phyloP scores from a whole-genome alignment of 53 echinoderm and acorn worm species.

The Glandiceps talaboti region DNA sequence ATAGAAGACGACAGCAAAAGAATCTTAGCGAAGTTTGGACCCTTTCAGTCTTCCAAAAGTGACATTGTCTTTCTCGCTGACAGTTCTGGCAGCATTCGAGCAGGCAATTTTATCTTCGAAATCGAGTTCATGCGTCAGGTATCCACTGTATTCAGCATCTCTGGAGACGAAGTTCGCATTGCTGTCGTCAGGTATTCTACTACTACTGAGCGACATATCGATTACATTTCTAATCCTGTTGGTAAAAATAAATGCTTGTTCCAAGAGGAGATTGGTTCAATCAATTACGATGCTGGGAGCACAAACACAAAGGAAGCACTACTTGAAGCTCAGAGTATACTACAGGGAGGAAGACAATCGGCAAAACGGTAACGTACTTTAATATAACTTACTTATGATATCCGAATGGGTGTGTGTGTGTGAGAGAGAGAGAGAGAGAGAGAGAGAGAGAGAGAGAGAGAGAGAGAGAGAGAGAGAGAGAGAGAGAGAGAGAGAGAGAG shows the following conservation, averaged over 20 bases:
- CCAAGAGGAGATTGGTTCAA: slow-evolving; percentile 12
- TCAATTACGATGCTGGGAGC: slow-evolving; percentile 21
- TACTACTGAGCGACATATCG: slow-evolving; percentile 11
- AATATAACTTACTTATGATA: background rate
- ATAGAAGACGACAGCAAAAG: background rate
- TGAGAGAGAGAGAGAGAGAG: no score
- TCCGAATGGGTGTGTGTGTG: background rate
- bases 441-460: no score
- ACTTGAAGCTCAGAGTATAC: slow-evolving; percentile 1
- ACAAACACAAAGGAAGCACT: slow-evolving; percentile 39
- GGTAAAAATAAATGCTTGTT: slow-evolving; percentile 58
- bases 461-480: no score
- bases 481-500: no score
- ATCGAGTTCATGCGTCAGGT: slow-evolving; percentile 40
- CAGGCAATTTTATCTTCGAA: slow-evolving; percentile 13
- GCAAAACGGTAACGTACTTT: slow-evolving; percentile 14
- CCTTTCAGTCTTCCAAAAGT: slow-evolving; percentile 15
- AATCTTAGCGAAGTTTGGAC: background rate
- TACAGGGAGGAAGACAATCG: slow-evolving; percentile 1
- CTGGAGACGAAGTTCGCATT: slow-evolving; percentile 21
- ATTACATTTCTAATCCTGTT: slow-evolving; percentile 32
- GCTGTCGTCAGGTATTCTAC: slow-evolving; percentile 47
- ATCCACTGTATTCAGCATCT: slow-evolving; percentile 37
- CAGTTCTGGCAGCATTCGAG: slow-evolving; percentile 45
- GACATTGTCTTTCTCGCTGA: slow-evolving; percentile 61